A percentile compares a stretch with the other conserved stretches of the same genome.
Conservation (phyloP, 2,797 vertebrate genomes). For the Acrocephalus scirpaceus region DNA sequence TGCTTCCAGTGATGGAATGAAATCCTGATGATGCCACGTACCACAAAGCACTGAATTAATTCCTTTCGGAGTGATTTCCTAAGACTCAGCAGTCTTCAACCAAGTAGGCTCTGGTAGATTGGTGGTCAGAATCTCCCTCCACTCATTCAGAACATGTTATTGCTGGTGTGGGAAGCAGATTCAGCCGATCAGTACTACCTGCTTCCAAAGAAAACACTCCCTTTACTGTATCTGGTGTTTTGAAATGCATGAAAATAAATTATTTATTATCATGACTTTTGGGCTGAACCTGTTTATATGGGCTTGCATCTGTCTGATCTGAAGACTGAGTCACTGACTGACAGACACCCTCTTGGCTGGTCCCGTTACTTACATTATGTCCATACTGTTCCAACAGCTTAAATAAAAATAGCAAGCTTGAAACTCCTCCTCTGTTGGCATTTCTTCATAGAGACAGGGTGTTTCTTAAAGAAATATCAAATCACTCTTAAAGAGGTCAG, state of each 20-base stretch:
- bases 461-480: slow-evolving; percentile 63
- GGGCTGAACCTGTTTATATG: slow-evolving; percentile 59
- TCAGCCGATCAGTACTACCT: neutral
- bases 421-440: slow-evolving; percentile 57
- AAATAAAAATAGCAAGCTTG: slow-evolving; percentile 50
- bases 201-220: slow-evolving; percentile 51
- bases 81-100: slow-evolving; percentile 7
- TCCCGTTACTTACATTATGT: slow-evolving; percentile 34
- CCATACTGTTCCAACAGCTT: slow-evolving; percentile 50
- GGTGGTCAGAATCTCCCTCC: slow-evolving; percentile 36
- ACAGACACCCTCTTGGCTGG: slow-evolving; percentile 50
- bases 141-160: slow-evolving; percentile 39
- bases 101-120: neutral
- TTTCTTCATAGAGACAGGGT: slow-evolving; percentile 51
- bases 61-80: neutral
- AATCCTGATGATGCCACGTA: neutral
- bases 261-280: slow-evolving; percentile 64
- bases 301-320: slow-evolving; percentile 55
- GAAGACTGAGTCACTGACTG: slow-evolving; percentile 57
- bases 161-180: slow-evolving; percentile 36
- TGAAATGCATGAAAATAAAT: slow-evolving; percentile 44
- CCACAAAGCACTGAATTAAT: neutral
- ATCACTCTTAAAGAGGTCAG: slow-evolving; percentile 41
- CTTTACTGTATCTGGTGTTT: slow-evolving; percentile 51
- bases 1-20: neutral